Percentiles rank a stretch among this genome's conserved stretches.
phyloP scores from a whole-genome alignment of 2,113 vertebrate species.

The Pangasianodon hypophthalmus region DNA sequence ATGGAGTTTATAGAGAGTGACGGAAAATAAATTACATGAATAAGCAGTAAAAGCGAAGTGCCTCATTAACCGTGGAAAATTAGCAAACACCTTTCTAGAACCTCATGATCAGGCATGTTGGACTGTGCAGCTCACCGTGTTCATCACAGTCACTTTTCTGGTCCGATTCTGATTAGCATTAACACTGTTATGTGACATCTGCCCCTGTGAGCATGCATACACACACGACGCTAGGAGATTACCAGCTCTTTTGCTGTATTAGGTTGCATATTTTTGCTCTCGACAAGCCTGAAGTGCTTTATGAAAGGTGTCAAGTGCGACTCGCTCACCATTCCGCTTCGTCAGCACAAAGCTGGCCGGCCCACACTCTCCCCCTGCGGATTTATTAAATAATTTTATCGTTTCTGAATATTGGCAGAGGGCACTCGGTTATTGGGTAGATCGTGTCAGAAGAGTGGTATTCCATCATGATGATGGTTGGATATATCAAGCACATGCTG shows the following conservation, averaged over 20 bases:
- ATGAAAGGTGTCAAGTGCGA: conserved; percentile 28
- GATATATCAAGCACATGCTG: conserved; percentile 32
- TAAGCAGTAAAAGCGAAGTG: conserved; percentile 62
- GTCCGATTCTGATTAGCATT: neutral
- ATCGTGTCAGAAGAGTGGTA: conserved; percentile 53
- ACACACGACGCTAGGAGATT: neutral
- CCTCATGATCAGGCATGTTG: neutral
- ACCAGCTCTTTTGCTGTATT: neutral
- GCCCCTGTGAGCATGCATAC: neutral
- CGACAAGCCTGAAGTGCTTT: neutral
- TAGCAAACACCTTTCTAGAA: conserved; percentile 42
- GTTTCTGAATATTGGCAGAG: conserved; percentile 41
- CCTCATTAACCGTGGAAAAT: conserved; percentile 64
- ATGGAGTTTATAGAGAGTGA: conserved; percentile 68
- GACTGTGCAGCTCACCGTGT: neutral
- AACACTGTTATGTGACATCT: conserved; percentile 32
- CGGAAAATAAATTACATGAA: conserved; percentile 63
- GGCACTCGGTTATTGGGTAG: conserved; percentile 46
- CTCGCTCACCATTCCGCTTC: conserved; percentile 32
- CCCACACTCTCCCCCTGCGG: neutral
- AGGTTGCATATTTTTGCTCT: conserved; percentile 7
- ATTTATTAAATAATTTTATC: conserved; percentile 54
- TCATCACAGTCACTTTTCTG: neutral
- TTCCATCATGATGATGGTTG: conserved; percentile 41
- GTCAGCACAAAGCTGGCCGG: conserved; percentile 42